Conservation (phyloP, 2,888 invertebrate species). For the Microdon myrmicae region DNA sequence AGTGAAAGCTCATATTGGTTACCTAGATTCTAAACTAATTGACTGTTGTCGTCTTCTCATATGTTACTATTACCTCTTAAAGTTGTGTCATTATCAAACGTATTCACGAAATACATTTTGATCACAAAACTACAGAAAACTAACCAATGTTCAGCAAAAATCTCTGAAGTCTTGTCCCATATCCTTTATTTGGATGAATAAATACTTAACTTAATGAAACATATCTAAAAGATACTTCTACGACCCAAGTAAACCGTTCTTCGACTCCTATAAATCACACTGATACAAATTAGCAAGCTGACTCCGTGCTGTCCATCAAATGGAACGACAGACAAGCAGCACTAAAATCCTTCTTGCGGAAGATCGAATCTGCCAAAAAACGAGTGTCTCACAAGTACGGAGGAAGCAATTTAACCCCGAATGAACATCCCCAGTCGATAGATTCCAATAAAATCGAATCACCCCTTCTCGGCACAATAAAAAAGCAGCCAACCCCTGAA, state of each 20-base stretch:
- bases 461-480: conserved; percentile 19
- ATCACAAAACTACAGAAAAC: too few relatives aligned
- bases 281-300: conserved; percentile 33
- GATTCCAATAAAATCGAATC: conserved; percentile 41
- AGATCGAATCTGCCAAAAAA: conserved; percentile 26
- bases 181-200: too few relatives aligned
- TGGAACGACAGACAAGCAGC: conserved; percentile 27
- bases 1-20: too few relatives aligned
- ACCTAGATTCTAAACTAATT: too few relatives aligned
- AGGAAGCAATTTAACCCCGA: conserved; percentile 24
- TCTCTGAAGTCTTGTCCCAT: too few relatives aligned
- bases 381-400: background rate
- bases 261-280: conserved; percentile 33
- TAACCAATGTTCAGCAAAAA: too few relatives aligned
- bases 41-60: too few relatives aligned
- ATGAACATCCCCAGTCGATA: conserved; percentile 9
- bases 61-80: too few relatives aligned
- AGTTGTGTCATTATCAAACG: too few relatives aligned
- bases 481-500: conserved; percentile 22
- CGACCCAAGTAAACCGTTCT: too few relatives aligned
- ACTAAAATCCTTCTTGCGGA: conserved; percentile 43
- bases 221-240: background rate
- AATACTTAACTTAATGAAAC: too few relatives aligned
- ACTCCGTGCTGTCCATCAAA: background rate
- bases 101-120: too few relatives aligned